Percentiles rank a stretch among this genome's conserved stretches.
Evolutionary conservation across 2,113 vertebrate species (phyloP).

Genomic region (Ellobius talpinus): DNA sequence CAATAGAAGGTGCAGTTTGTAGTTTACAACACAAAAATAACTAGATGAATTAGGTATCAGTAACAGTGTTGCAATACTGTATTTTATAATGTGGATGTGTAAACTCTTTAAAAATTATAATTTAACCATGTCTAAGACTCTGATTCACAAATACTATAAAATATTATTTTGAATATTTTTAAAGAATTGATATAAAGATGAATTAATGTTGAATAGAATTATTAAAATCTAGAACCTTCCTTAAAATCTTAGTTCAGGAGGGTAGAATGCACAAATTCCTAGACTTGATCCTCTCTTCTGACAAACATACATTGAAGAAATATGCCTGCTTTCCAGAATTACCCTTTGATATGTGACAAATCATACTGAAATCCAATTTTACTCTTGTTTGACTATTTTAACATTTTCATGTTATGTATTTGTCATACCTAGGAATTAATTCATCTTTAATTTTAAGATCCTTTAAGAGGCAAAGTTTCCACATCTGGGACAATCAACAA

Average conservation of each 20-base stretch:
- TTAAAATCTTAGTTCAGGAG: background rate
- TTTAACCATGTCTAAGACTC: background rate
- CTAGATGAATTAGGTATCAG: fast-evolving
- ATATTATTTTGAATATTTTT: background rate
- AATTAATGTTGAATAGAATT: background rate
- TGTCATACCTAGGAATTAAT: background rate
- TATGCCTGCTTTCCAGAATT: background rate
- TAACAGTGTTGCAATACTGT: background rate
- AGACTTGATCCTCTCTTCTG: background rate
- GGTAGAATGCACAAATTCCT: background rate
- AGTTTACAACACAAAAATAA: background rate
- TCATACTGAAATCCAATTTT: background rate
- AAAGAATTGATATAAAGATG: background rate
- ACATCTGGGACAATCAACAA: background rate
- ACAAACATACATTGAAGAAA: background rate
- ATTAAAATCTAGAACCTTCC: background rate
- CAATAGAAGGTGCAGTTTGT: fast-evolving
- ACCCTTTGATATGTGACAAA: background rate
- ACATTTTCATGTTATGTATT: background rate
- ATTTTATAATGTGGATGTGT: background rate
- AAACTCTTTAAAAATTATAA: background rate
- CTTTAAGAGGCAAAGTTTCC: background rate
- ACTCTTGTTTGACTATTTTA: background rate
- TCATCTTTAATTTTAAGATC: background rate
- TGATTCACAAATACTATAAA: background rate